phyloP scores from a whole-genome alignment of 2,797 vertebrate species.

The Gila robusta region DNA sequence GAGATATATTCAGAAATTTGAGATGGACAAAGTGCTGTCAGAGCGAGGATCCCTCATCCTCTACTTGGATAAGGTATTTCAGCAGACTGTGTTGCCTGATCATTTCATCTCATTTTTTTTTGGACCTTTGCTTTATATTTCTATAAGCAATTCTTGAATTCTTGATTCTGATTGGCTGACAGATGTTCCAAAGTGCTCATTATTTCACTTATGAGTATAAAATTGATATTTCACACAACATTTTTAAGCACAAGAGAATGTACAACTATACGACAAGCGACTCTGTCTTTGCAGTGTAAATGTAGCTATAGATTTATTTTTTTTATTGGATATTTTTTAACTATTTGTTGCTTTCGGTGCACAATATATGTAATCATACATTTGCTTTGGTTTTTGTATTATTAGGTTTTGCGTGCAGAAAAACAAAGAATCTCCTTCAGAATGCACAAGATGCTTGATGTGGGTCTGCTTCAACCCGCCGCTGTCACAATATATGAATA shows the following conservation, averaged over 20 bases:
- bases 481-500: conserved; percentile 59
- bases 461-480: conserved; percentile 58
- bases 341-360: background rate
- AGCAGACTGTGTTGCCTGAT: background rate
- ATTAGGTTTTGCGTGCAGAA: conserved; percentile 38
- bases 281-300: background rate
- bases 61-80: conserved; percentile 84
- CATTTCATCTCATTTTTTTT: background rate
- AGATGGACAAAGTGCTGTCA: conserved; percentile 75
- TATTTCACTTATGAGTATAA: too few species aligned
- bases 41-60: conserved; percentile 85
- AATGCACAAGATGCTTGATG: conserved; percentile 45
- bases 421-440: conserved; percentile 52
- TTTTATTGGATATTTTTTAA: background rate
- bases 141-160: background rate
- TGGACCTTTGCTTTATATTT: background rate
- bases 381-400: background rate
- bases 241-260: background rate
- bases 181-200: background rate
- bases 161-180: background rate
- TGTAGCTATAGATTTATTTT: background rate
- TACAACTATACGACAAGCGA: too few species aligned
- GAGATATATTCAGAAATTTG: conserved; percentile 80
- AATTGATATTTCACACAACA: background rate
- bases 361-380: too few species aligned